Evolutionary conservation across 1,140 invertebrate genomes (phyloP).

Genomic region (Lucilia sericata): DNA sequence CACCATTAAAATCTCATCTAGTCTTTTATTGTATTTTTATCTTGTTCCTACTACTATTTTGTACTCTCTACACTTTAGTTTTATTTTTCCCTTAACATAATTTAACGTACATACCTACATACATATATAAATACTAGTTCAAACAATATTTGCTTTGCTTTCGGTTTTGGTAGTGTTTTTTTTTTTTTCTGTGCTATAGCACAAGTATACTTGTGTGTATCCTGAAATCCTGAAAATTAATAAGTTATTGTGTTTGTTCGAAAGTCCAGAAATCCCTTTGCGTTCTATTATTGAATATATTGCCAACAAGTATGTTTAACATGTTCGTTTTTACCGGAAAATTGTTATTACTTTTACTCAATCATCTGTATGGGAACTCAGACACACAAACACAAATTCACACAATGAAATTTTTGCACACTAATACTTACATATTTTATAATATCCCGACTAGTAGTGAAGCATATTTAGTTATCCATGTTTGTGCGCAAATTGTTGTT

Average conservation of each 20-base stretch:
- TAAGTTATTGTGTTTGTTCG: constrained; percentile 17
- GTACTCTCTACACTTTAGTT: background rate
- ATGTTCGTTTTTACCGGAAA: constrained; percentile 5
- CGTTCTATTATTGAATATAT: background rate
- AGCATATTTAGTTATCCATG: background rate
- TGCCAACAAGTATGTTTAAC: constrained; percentile 15
- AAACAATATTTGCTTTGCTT: background rate
- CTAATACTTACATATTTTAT: no score
- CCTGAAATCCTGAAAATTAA: background rate
- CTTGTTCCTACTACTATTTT: background rate
- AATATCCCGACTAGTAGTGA: no score
- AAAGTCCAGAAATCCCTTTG: constrained; percentile 9
- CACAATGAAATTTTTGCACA: no score
- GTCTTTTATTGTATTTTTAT: background rate
- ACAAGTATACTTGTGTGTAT: background rate
- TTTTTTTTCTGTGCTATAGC: background rate
- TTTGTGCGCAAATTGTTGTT: background rate
- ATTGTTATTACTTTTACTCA: constrained; percentile 12
- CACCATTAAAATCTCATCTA: background rate
- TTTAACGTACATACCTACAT: background rate
- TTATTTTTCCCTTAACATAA: background rate
- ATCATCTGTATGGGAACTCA: background rate
- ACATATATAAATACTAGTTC: background rate
- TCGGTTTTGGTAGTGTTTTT: background rate
- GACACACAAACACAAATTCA: no score